A percentile compares a stretch with the other conserved stretches of the same genome.
Conservation (phyloP, 2,797 vertebrate species). For the Acanthurus leucopareius region DNA sequence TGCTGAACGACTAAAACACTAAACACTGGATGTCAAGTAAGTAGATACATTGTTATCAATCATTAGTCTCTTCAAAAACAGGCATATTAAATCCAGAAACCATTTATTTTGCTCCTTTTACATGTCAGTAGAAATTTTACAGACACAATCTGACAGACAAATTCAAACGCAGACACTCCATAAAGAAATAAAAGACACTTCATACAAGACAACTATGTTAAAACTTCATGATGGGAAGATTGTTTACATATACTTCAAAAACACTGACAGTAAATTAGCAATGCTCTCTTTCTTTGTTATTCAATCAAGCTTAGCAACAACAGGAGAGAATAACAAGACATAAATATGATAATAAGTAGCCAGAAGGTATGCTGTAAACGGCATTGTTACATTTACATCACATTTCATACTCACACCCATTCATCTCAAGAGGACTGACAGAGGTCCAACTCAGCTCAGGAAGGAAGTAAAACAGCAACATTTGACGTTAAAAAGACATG, state of each 20-base stretch:
- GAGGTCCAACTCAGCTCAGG: constrained; percentile 41
- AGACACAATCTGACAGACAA: constrained; percentile 28
- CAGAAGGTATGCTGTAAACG: constrained; percentile 53
- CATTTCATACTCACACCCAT: constrained; percentile 29
- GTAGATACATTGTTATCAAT: constrained; percentile 22
- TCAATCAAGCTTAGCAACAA: constrained; percentile 46
- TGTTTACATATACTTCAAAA: constrained; percentile 63
- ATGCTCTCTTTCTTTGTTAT: constrained; percentile 49
- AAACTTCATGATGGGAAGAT: constrained; percentile 29
- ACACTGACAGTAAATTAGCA: constrained; percentile 54
- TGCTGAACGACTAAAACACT: constrained; percentile 32
- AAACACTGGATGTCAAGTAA: constrained; percentile 16
- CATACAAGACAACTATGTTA: constrained; percentile 36
- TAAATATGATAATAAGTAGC: constrained; percentile 72
- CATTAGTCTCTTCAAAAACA: constrained; percentile 19
- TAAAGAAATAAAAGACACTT: constrained; percentile 42
- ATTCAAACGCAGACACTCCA: constrained; percentile 29
- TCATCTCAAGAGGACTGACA: constrained; percentile 42
- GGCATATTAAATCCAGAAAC: constrained; percentile 32
- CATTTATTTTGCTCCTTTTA: constrained; percentile 77
- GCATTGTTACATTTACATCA: constrained; percentile 10
- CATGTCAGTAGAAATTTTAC: constrained; percentile 48
- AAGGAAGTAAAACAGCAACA: constrained; percentile 44
- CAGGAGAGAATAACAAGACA: constrained; percentile 56
- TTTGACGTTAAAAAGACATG: constrained; percentile 39